Evolutionary conservation across 2,113 vertebrate genomes (phyloP), one percentile per base, ranked within the genome.

Genomic region (Anguilla japonica): DNA sequence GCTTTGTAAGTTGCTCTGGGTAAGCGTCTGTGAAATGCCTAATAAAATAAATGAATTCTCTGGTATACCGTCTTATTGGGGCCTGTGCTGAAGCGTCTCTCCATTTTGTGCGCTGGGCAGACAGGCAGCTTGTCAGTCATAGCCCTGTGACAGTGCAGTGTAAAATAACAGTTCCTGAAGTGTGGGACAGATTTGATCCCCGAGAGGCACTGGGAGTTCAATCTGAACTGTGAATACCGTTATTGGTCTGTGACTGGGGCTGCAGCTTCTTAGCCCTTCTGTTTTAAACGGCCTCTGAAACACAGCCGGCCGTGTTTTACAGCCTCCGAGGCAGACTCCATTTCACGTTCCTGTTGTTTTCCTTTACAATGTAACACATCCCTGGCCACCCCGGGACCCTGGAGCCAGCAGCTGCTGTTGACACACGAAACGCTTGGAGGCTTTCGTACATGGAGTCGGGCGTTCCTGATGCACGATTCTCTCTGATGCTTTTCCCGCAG

Each of bases 401-500:
- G 63, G 20, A 29, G n/a, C 71, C 71, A 8, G 26, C 0, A 9
- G 9, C 26, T 75, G 71, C 71, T 5, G 11, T 13, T 75, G 71
- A 75, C n/a, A 75, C n/a, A 75, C 1, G 34, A 34, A 29, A 75
- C 29, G 5, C 71, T 34, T 11, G 29, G n/a, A 13, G n/a, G 11
- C 7, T 75, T 14, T n/a, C 1, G n/a, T 75, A 9, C n/a, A 3
- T 9, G 14, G 71, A n/a, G 26, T 34, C n/a, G 26, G 71, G 11
- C 34, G 71, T 34, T 75, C 20, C 71, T n/a, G n/a, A n/a, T 75
- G 71, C n/a, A 75, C 0, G 11, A 75, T 13, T 13, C n/a, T 75
- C 40, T 67, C 40, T 22, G 85, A 13, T 86, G 56, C 41, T 82
- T 16, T 0, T 41, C 92, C 85, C 26, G 0, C 96, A 99, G 98